Percentiles rank a stretch among this genome's conserved stretches.
phyloP scores from a whole-genome alignment of 2,888 invertebrate genomes.

The Leptopterna dolabrata region DNA sequence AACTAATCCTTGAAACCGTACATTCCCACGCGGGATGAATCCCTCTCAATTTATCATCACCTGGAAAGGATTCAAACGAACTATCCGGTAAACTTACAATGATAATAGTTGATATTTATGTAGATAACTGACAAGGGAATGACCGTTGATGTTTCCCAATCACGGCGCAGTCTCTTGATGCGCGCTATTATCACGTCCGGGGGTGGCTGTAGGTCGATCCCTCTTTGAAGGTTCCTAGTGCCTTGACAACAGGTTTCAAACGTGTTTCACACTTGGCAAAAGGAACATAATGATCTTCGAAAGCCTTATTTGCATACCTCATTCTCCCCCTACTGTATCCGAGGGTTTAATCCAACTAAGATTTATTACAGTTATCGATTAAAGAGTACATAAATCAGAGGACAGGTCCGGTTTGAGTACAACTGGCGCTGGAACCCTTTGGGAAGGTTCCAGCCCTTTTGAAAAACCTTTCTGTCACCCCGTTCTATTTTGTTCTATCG shows the following conservation, averaged over 20 bases:
- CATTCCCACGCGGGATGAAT: not conserved
- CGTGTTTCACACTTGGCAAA: conserved; percentile 55
- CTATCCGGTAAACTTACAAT: not conserved
- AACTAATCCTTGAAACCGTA: not conserved
- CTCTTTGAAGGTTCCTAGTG: conserved; percentile 50
- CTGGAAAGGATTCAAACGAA: not conserved
- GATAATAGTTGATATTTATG: conserved; percentile 37
- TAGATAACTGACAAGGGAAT: conserved; percentile 32
- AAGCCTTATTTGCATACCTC: conserved; percentile 49
- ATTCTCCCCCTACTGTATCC: conserved; percentile 19
- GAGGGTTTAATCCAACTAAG: conserved; percentile 52
- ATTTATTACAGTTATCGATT: conserved; percentile 56
- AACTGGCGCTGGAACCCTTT: conserved; percentile 8
- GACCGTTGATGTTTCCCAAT: conserved; percentile 54
- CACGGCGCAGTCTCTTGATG: conserved; percentile 37
- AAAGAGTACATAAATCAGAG: conserved; percentile 52
- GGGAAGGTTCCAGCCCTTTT: not conserved
- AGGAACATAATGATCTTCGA: conserved; percentile 51
- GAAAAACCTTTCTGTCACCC: not conserved
- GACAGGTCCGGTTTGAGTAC: conserved; percentile 26
- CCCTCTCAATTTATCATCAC: not conserved
- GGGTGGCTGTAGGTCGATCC: conserved; percentile 36
- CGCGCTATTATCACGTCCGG: conserved; percentile 52
- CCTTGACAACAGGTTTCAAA: conserved; percentile 56
- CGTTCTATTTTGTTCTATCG: conserved; percentile 32